Evolutionary conservation across 2,797 vertebrate genomes (phyloP).

Genomic region (Alectoris magna): DNA sequence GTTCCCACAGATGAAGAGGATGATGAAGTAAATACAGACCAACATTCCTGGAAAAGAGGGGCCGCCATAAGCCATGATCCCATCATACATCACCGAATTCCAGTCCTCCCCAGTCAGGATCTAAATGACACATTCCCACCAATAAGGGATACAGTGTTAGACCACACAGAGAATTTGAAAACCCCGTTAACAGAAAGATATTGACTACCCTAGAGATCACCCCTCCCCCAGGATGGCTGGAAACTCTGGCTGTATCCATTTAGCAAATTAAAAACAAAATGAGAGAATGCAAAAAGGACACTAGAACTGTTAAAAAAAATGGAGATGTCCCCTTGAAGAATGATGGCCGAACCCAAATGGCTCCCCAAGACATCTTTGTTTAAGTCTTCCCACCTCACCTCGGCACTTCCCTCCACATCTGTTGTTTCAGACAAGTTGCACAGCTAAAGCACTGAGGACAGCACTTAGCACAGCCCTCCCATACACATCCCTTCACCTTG

Average conservation of each 20-base stretch:
- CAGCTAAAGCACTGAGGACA: background rate
- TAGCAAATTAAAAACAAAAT: background rate
- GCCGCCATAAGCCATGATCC: slow-evolving; percentile 98
- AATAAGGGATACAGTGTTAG: slow-evolving; percentile 84
- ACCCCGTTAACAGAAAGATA: slow-evolving; percentile 50
- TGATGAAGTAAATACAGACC: slow-evolving; percentile 99
- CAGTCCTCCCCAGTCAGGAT: slow-evolving; percentile 99
- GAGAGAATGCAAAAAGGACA: background rate
- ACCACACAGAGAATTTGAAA: slow-evolving; percentile 75
- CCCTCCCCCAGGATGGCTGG: background rate
- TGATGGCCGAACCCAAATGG: background rate
- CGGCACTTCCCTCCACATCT: background rate
- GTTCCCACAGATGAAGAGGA: slow-evolving; percentile 99
- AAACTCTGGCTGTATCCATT: background rate
- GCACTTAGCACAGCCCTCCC: background rate
- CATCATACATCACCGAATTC: slow-evolving; percentile 99
- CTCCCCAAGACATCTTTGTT: background rate
- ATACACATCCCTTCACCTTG: background rate
- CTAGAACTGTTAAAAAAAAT: background rate
- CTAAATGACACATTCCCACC: slow-evolving; percentile 87
- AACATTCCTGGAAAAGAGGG: slow-evolving; percentile 99
- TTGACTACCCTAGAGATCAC: background rate
- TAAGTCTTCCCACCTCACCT: background rate
- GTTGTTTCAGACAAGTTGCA: background rate
- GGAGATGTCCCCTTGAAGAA: background rate